Base-by-base conservation (phyloP, 1,140 invertebrate genomes). In the Rhyzopertha dominica region DNA sequence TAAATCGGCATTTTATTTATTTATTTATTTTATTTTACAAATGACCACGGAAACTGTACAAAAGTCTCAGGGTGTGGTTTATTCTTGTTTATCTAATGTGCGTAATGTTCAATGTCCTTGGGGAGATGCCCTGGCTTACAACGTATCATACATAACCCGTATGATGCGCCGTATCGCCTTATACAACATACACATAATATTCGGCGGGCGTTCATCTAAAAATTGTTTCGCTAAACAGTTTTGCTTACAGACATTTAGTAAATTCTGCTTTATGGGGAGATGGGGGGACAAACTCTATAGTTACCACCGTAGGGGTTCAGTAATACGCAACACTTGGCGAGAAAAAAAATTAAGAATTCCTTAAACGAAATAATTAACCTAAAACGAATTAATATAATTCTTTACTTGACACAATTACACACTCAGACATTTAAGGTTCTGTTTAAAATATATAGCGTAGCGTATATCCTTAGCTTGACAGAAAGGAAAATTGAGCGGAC, bases 1-100 rank as follows among this genome's bases (percentile, higher is more conserved):
- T 63, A 65, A 65, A 65, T 63, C 63, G 63, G 63, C 59, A 59
- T 63, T 63, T n/a, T n/a, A n/a, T n/a, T 65, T 65, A 63, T 65
- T 65, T 63, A 65, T 61, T 55, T 57, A 64, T 62, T 58, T 61
- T 64, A 56, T 59, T 63, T 64, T 64, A 64, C 62, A 64, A 62
- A 64, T 58, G 48, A 59, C 42, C 55, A 54, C 57, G 47, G 53
- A 53, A 53, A 58, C 53, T 25, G 56, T 56, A 53, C 49, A 55
- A 55, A 57, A 56, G 32, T 51, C 47, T 53, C 55, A n/a, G 36
- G 46, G 49, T 39, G 43, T 49, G 51, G 35, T 7, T 31, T 31
- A 4, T 43, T 41, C 17, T 49, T 51, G 29, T 32, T 17, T 58
- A 59, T 49, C 54, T 61, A 56, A 56, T 61, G 61, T 59, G 61